phyloP scores from a whole-genome alignment of 2,888 invertebrate species.

The Stictocephala bisonia region DNA sequence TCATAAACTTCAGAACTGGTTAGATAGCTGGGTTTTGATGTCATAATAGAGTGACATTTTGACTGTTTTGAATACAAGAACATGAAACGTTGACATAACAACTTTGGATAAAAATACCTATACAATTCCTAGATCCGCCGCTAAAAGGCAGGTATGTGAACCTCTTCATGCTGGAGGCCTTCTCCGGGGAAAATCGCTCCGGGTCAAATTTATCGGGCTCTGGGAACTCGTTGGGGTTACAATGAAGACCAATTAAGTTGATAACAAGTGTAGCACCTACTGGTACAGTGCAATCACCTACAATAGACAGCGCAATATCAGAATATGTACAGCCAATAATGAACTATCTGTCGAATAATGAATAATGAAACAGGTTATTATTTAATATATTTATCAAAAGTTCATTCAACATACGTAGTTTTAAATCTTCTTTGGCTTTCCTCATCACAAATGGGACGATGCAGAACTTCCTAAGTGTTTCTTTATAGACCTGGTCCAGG shows the following conservation, averaged over 20 bases:
- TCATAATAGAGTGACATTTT: too few species aligned
- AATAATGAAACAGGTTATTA: too few species aligned
- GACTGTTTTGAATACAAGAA: not conserved
- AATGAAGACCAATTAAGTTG: not conserved
- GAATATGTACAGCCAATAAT: too few species aligned
- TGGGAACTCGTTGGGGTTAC: not conserved
- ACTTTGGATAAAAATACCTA: conserved; percentile 3
- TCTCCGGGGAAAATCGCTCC: conserved; percentile 19
- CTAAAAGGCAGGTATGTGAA: conserved; percentile 11
- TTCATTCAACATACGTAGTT: conserved; percentile 51
- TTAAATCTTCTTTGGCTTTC: conserved; percentile 47
- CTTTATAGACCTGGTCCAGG: conserved; percentile 51
- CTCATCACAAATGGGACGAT: conserved; percentile 50
- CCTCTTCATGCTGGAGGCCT: not conserved
- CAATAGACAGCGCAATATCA: not conserved
- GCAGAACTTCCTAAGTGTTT: conserved; percentile 52
- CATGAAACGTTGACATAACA: not conserved
- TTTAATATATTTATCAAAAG: too few species aligned
- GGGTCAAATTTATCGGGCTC: conserved; percentile 15
- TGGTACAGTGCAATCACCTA: conserved; percentile 5
- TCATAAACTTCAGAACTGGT: too few species aligned
- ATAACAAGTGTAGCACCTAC: not conserved
- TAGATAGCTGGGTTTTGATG: too few species aligned
- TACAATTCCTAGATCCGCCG: conserved; percentile 7
- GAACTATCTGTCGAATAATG: too few species aligned